A percentile compares a stretch with the other conserved stretches of the same genome.
Evolutionary conservation across 1,140 invertebrate species (phyloP).

Genomic region (Zaprionus tsacasi): DNA sequence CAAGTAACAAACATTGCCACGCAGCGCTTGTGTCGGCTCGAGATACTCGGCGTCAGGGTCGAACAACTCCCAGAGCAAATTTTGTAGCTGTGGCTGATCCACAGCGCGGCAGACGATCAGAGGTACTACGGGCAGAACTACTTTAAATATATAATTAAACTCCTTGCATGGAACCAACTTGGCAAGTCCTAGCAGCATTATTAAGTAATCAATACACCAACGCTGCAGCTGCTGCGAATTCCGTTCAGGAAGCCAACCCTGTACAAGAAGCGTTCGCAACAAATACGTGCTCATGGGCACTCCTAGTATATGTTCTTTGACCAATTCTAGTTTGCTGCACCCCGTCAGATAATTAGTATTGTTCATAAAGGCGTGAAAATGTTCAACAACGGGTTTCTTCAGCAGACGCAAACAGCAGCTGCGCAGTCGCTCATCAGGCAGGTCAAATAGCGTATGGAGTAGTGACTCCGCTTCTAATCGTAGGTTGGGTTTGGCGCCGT

Average conservation of each 20-base stretch:
- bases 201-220: conserved; percentile 52
- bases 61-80: conserved; percentile 46
- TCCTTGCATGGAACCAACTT: conserved; percentile 19
- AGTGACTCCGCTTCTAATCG: conserved; percentile 47
- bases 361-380: conserved; percentile 65
- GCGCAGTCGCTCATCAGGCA: conserved; percentile 41
- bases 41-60: conserved; percentile 51
- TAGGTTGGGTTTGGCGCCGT: conserved; percentile 26
- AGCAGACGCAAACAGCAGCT: conserved; percentile 35
- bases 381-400: conserved; percentile 34
- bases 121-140: conserved; percentile 58
- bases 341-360: conserved; percentile 51
- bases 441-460: conserved; percentile 44
- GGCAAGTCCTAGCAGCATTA: conserved; percentile 53
- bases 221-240: conserved; percentile 17
- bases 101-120: conserved; percentile 52
- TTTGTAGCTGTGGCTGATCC: conserved; percentile 29
- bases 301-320: conserved; percentile 56
- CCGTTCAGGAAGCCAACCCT: conserved; percentile 18
- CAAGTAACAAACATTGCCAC: conserved; percentile 62
- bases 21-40: conserved; percentile 33
- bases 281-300: conserved; percentile 57
- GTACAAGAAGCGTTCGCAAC: conserved; percentile 53
- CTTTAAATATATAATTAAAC: conserved; percentile 21
- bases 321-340: conserved; percentile 49